A percentile compares a stretch with the other conserved stretches of the same genome.
Conservation (phyloP, 2,113 vertebrate genomes). For the Cephalopterus ornatus region DNA sequence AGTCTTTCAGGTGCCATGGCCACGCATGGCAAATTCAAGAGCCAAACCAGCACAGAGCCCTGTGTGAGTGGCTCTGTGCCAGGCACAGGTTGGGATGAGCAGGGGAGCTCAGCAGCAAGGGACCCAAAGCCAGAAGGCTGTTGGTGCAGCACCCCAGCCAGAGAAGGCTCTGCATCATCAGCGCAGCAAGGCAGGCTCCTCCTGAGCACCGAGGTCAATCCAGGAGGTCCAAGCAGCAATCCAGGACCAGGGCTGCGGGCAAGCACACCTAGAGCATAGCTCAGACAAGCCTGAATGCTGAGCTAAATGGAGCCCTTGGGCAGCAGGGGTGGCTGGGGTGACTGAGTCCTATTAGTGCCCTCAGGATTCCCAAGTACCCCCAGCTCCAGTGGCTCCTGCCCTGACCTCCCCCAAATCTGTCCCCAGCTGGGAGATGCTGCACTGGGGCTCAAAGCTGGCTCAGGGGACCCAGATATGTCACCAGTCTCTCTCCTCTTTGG, state of each 20-base stretch:
- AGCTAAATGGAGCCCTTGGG: not conserved
- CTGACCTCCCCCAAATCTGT: not conserved
- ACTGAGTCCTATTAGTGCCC: not conserved
- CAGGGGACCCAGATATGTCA: not conserved
- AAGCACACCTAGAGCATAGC: not conserved
- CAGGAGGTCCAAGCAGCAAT: not conserved
- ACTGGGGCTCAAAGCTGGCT: not conserved
- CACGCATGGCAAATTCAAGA: fast-evolving
- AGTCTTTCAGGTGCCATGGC: not conserved
- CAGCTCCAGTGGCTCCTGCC: not conserved
- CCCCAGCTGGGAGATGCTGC: not conserved
- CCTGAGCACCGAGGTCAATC: fast-evolving
- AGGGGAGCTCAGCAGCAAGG: not conserved
- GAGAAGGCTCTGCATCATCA: not conserved
- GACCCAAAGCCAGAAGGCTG: not conserved
- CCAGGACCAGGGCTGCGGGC: not conserved
- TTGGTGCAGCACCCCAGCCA: not conserved
- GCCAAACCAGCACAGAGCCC: not conserved
- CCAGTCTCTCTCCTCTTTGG: not conserved
- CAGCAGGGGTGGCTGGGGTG: not conserved
- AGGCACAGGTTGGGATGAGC: not conserved
- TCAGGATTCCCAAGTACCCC: not conserved
- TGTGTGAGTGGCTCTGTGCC: fast-evolving
- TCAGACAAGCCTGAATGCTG: not conserved
- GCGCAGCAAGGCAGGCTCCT: not conserved